Percentiles rank a stretch among this genome's conserved stretches.
Conservation (phyloP, 2,797 vertebrate genomes). For the Moxostoma hubbsi region DNA sequence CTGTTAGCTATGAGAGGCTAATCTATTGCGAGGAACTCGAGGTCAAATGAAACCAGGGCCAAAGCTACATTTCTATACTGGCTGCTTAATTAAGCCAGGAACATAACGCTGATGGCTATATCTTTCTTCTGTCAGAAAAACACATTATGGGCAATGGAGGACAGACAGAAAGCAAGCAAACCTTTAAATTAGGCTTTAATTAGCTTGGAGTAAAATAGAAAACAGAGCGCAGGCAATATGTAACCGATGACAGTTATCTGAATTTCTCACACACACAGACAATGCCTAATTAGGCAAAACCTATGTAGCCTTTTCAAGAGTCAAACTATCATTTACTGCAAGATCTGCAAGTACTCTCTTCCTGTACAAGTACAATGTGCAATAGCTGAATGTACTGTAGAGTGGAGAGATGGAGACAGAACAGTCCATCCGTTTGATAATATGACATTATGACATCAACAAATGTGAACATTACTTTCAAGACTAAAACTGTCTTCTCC, state of each 20-base stretch:
- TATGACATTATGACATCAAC: neutral
- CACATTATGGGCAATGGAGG: conserved; percentile 33
- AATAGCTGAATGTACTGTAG: neutral
- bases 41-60: conserved; percentile 48
- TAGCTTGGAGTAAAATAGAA: conserved; percentile 39
- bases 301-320: conserved; percentile 33
- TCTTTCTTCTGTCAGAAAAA: conserved; percentile 52
- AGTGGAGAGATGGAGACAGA: neutral
- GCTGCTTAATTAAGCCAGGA: conserved; percentile 58
- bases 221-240: conserved; percentile 30
- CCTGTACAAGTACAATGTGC: neutral
- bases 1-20: conserved; percentile 48
- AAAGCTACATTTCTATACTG: conserved; percentile 26
- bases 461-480: too few species aligned
- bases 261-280: conserved; percentile 25
- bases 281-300: conserved; percentile 48
- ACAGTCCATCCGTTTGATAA: neutral
- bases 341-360: conserved; percentile 9
- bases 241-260: conserved; percentile 35
- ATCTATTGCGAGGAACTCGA: conserved; percentile 48
- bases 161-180: conserved; percentile 44
- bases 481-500: too few species aligned
- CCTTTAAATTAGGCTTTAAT: conserved; percentile 48
- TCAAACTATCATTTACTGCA: conserved; percentile 45
- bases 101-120: conserved; percentile 51